Conservation (phyloP, 2,113 vertebrate species). For the Manacus vitellinus region DNA sequence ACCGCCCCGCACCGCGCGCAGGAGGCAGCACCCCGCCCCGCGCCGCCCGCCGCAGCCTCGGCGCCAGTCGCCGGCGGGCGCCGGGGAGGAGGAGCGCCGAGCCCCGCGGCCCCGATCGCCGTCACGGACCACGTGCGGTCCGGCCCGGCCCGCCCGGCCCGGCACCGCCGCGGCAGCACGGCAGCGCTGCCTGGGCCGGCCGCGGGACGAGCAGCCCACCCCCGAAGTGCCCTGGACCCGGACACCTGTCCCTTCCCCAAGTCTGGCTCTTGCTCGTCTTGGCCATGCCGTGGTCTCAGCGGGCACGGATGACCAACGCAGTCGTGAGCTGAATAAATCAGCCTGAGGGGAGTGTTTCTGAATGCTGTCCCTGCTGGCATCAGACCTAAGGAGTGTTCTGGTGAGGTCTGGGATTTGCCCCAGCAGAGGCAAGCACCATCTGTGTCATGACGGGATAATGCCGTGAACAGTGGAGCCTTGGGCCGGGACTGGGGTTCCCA, state of each 20-base stretch:
- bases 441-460: fast-evolving
- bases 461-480: fast-evolving
- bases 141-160: slow-evolving; percentile 47
- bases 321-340: neutral
- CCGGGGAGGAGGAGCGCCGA: no score
- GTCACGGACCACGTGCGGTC: slow-evolving; percentile 91
- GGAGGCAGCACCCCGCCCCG: no score
- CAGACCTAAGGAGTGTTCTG: neutral
- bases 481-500: neutral
- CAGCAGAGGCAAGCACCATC: fast-evolving
- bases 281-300: neutral
- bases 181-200: neutral
- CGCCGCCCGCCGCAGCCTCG: neutral
- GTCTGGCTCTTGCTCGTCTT: neutral
- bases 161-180: neutral
- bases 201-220: neutral
- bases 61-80: no score
- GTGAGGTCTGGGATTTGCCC: fast-evolving
- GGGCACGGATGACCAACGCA: neutral
- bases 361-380: neutral
- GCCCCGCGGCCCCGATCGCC: slow-evolving; percentile 85
- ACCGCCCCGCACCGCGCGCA: no score
- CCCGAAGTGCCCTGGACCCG: neutral
- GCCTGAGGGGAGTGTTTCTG: neutral
- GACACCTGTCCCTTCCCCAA: neutral